These are phyloP conservation scores for Chironomus tentans DNA, from an alignment of 2,888 invertebrate genomes.

Conservation along the genomic window DNA sequence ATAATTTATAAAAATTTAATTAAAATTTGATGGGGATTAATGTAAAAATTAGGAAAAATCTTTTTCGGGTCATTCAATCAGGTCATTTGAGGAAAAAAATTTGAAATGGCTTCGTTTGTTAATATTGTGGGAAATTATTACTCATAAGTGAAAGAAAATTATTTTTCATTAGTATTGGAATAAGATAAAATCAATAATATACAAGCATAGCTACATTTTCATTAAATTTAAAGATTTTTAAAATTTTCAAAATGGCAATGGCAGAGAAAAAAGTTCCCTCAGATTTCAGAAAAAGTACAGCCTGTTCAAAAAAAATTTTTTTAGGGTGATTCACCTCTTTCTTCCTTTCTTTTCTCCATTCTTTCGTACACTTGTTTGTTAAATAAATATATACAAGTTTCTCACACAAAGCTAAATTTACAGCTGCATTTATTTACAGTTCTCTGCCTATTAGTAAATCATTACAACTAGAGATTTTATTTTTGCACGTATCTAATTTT, in stretches of 20 bases:
- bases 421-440: not conserved
- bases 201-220: too few relatives aligned
- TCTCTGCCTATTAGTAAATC: not conserved
- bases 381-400: not conserved
- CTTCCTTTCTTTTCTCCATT: not conserved
- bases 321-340: slow-evolving; percentile 12
- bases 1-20: not conserved
- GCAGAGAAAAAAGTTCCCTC: too few relatives aligned
- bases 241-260: not conserved
- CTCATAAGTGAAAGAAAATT: not conserved
- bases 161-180: not conserved
- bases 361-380: not conserved
- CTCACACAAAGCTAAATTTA: not conserved
- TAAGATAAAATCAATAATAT: not conserved
- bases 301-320: not conserved
- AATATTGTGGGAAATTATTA: not conserved
- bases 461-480: not conserved
- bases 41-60: not conserved
- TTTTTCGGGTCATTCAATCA: slow-evolving; percentile 6
- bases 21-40: too few relatives aligned
- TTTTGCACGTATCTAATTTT: not conserved
- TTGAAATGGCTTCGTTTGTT: slow-evolving; percentile 4
- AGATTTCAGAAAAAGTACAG: slow-evolving; percentile 11
- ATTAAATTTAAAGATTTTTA: not conserved
- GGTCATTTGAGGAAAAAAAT: not conserved